Conservation (phyloP, 2,888 invertebrate species). For the Eilema caniola region DNA sequence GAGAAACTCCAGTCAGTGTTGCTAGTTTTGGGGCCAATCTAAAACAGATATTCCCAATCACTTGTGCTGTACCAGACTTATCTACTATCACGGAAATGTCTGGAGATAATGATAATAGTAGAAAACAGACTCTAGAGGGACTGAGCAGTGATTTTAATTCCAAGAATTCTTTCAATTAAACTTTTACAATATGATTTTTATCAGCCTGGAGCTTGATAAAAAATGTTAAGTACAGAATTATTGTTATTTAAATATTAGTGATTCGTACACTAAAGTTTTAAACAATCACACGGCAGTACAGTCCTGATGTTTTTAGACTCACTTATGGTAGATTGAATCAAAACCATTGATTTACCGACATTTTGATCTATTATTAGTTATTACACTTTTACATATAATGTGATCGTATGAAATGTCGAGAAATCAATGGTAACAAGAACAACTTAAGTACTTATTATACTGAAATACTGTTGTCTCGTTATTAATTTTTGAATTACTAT, state of each 20-base stretch:
- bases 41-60: slow-evolving; percentile 71
- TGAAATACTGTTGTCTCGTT: not conserved
- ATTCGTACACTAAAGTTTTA: not conserved
- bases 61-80: slow-evolving; percentile 75
- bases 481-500: slow-evolving; percentile 16
- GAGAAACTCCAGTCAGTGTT: slow-evolving; percentile 29
- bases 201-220: slow-evolving; percentile 24
- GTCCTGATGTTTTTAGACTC: not conserved
- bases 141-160: slow-evolving; percentile 55
- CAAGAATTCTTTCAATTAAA: slow-evolving; percentile 45
- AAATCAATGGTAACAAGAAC: not conserved
- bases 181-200: slow-evolving; percentile 20
- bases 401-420: not conserved
- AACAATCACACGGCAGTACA: not conserved
- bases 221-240: slow-evolving; percentile 11
- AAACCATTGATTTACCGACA: not conserved
- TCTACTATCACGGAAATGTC: slow-evolving; percentile 80
- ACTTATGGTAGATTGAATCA: not conserved
- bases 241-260: not conserved
- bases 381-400: too few species aligned
- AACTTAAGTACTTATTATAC: not conserved
- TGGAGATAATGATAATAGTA: slow-evolving; percentile 64
- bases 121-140: slow-evolving; percentile 50
- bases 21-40: slow-evolving; percentile 64
- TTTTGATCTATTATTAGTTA: too few species aligned